Base-by-base conservation (phyloP, 2,113 vertebrate genomes). In the Caloenas nicobarica region DNA sequence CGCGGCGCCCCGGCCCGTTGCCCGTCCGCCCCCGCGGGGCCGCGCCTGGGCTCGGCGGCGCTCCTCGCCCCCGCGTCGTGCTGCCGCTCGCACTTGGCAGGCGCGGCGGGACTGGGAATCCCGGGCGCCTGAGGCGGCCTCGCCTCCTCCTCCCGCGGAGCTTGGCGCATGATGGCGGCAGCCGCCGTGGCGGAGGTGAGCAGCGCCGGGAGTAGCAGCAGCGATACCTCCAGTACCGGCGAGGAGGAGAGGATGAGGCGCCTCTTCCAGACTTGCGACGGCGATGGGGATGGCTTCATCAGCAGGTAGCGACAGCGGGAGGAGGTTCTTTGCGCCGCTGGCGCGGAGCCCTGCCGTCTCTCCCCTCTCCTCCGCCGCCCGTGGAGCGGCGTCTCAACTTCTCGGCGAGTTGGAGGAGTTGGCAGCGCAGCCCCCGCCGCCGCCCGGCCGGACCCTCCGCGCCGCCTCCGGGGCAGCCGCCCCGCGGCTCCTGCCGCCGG, bases 241-340 rank as follows among this genome's bases (percentile, higher is more conserved):
- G 98, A 98, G 91, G 98, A 98, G 94, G 98, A 98, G 96, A 95
- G 97, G 93, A 97, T 98, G 97, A 97, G 94, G 95, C 97, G 98
- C 81, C 97, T 98, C 51, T 99, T 99, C 92, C 98, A 98, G 98
- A 98, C 98, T 10, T 98, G 98, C 74, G 98, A 98, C 89, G 98
- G 98, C 38, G 98, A 98, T 76, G 98, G 98, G 9, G 98, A 98
- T 69, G 98, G 98, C 16, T 98, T 97, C 91, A 98, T 98, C 79
- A 98, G 98, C 98, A 98, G 98, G 98, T 98, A 98, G 94, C 66
- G 15, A 68, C 80, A 14, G 86, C 36, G 28, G 48, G 77, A 44
- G 9, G 58, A 29, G 44, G 73, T n/a, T 68, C 29, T 72, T 60
- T 14, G 72, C 19, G 57, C n/a, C 31, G 60, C 57, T 21, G 58